Evolutionary conservation across 2,113 vertebrate species (phyloP), one percentile per base, ranked within the genome.

Genomic region (Collichthys lucidus): DNA sequence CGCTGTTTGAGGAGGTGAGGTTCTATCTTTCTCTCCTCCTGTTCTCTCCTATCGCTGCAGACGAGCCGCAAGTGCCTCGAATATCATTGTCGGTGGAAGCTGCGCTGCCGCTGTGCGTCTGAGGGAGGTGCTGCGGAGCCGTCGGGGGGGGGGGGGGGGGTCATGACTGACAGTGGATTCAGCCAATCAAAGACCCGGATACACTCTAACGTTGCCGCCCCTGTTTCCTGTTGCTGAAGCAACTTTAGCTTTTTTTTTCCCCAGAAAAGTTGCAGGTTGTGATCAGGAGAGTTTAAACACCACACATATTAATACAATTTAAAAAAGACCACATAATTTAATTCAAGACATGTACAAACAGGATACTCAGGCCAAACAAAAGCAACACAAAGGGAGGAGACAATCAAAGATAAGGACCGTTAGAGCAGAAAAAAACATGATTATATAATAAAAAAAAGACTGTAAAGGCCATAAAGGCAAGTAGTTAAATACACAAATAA

Each of bases 21-120:
- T 82, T 74, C 65, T 81, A 85, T 79, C 77, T 79, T 60, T 90
- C 86, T 89, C 85, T 80, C 72, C 62, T 80, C 84, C 87, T 29
- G 91, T 77, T 72, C 74, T 72, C 74, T 91, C 86, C 77, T 91
- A 84, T 55, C 70, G 91, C 90, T 82, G 93, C 91, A 92, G 92
- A 92, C 94, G 86, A 93, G 88, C 91, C 84, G 86, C 89, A 87
- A 89, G 91, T 88, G 90, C 92, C 77, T 92, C 79, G 88, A 92
- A 89, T 89, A 92, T 92, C 92, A 95, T 93, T 57, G 94, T 93
- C 53, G 83, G 84, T 40, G 61, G 79, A 83, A 80, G 82, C 90
- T 92, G 88, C 88, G 81, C 89, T 89, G 89, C 92, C 90, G 86
- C 83, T 75, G 88, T 90, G 91, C 88, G 91, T 89, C 94, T 89